A percentile compares a stretch with the other conserved stretches of the same genome.
Evolutionary conservation across 1,140 invertebrate species (phyloP).

Genomic region (Battus philenor): DNA sequence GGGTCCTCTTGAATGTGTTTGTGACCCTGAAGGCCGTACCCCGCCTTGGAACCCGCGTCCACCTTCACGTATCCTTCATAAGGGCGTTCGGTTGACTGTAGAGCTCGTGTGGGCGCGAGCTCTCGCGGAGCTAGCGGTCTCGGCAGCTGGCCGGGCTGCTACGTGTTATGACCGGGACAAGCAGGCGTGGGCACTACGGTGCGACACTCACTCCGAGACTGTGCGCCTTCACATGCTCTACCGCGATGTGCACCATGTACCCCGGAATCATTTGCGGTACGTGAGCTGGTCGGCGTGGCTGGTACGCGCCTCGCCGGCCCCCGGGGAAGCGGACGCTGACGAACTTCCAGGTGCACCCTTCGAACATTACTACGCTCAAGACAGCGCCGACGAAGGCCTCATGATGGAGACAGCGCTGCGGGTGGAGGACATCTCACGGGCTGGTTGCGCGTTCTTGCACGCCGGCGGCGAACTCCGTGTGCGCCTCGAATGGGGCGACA

Average conservation of each 20-base stretch:
- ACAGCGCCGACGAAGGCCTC: slow-evolving; percentile 87
- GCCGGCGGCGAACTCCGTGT: slow-evolving; percentile 86
- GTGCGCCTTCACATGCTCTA: slow-evolving; percentile 88
- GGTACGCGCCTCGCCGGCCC: slow-evolving; percentile 77
- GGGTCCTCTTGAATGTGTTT: slow-evolving; percentile 85
- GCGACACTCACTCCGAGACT: slow-evolving; percentile 87
- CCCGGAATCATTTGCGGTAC: slow-evolving; percentile 87
- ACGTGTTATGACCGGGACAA: slow-evolving; percentile 92
- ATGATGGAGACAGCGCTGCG: slow-evolving; percentile 90
- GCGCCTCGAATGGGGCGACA: slow-evolving; percentile 91
- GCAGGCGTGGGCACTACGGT: slow-evolving; percentile 86
- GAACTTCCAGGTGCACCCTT: slow-evolving; percentile 85
- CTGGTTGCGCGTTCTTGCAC: slow-evolving; percentile 85
- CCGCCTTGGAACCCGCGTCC: slow-evolving; percentile 84
- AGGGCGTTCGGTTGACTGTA: slow-evolving; percentile 54
- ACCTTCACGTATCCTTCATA: slow-evolving; percentile 48
- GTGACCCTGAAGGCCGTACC: slow-evolving; percentile 84
- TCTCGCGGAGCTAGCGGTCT: slow-evolving; percentile 85
- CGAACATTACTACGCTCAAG: slow-evolving; percentile 90
- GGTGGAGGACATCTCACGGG: slow-evolving; percentile 86
- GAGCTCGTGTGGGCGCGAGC: slow-evolving; percentile 77
- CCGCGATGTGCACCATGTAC: slow-evolving; percentile 90
- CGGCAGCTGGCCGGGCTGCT: slow-evolving; percentile 82
- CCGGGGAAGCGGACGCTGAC: slow-evolving; percentile 77
- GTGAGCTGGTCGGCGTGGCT: slow-evolving; percentile 89